Evolutionary conservation across 2,797 vertebrate species (phyloP).

Genomic region (Apogon hyalosoma): DNA sequence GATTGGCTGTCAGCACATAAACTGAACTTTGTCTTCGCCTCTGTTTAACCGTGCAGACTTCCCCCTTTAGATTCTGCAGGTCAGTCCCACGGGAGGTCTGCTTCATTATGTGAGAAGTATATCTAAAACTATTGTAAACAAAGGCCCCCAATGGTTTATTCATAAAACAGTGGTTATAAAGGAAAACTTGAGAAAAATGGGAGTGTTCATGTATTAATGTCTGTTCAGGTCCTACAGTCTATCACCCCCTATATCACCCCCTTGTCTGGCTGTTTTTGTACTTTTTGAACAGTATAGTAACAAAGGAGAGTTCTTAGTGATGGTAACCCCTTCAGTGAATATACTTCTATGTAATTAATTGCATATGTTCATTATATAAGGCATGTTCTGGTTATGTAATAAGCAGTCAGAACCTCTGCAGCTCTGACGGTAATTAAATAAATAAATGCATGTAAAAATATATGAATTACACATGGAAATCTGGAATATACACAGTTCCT

Average conservation of each 20-base stretch:
- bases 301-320: background rate
- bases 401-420: background rate
- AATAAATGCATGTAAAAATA: background rate
- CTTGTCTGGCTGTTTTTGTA: too few species aligned
- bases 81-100: conserved; percentile 27
- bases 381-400: background rate
- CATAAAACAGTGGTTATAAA: background rate
- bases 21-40: conserved; percentile 54
- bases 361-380: background rate
- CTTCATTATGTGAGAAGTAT: conserved; percentile 28
- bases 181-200: background rate
- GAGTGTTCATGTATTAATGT: background rate
- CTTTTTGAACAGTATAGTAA: too few species aligned
- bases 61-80: conserved; percentile 33
- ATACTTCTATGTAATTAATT: background rate
- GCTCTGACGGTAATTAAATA: background rate
- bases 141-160: background rate
- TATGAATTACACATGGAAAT: background rate
- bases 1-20: conserved; percentile 69
- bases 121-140: conserved; percentile 4
- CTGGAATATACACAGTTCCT: background rate
- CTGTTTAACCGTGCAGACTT: conserved; percentile 26
- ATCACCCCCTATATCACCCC: too few species aligned
- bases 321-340: background rate
- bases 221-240: background rate